Evolutionary conservation across 2,113 vertebrate species (phyloP), one percentile per base, ranked within the genome.

Genomic region (Silurus meridionalis): DNA sequence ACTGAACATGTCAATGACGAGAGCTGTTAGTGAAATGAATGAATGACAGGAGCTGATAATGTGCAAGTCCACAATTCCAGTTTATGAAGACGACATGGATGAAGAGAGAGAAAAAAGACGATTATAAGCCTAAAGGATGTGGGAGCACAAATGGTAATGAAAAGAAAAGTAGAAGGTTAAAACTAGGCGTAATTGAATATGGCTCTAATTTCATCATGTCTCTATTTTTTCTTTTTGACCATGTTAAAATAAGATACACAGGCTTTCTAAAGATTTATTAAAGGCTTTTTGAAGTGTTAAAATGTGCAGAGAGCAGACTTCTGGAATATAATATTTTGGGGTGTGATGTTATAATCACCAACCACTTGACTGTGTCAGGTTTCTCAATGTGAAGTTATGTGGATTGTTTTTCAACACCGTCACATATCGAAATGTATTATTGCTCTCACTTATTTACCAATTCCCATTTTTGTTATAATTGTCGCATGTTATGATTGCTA

Each of bases 191-290:
- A 55, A 78, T 15, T 25, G 6, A 55, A 78, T 28, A 8, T 58
- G 15, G 25, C 5, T 9, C 0, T 19, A 14, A 19, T 11, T 57
- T 50, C 23, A n/a, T 63, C 6, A 53, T 84, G 63, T 86, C 60
- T 52, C 5, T 80, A 91, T 90, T 81, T 64, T 74, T 55, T 64
- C 61, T 82, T 53, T 58, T 74, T 53, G 85, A 89, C 14, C 89
- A 90, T 60, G 79, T 88, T 37, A 37, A 0, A 91, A 92, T 85
- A 86, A 90, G 91, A 87, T 87, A 61, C 0, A 55, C 53, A 15
- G 81, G 46, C 4, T 0, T 81, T 83, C 57, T 19, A 23, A 82
- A 67, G 46, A 3, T 57, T 78, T 23, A 55, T 11, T n/a, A 53
- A 77, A 52, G 17, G 9, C 13, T 21, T 72, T 48, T 48, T 17